Evolutionary conservation across 2,113 vertebrate genomes (phyloP), one percentile per base, ranked within the genome.

Genomic region (Forbesichthys agassizii): DNA sequence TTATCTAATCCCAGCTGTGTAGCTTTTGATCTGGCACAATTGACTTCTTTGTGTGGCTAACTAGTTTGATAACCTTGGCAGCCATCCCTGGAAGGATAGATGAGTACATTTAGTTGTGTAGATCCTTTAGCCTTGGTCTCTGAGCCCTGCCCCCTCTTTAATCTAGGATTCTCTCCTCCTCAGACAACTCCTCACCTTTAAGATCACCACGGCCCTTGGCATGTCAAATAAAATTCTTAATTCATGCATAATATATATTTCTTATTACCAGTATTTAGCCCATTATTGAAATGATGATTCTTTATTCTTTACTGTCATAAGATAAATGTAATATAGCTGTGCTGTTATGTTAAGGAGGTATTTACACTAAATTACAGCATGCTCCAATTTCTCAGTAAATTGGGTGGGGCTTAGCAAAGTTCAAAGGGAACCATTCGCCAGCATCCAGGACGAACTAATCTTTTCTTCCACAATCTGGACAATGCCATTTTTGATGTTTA

Each of bases 1-100:
- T 91, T 87, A 92, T 91, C 83, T 86, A 92, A 92, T 78, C 83
- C 79, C 87, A 82, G 49, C 81, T 69, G 84, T 88, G 85, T 79
- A 33, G 69, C 84, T 90, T 27, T 77, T 88, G 87, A 90, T 88
- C 72, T 74, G 78, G 80, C 51, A 88, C 85, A 88, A 87, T 86
- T 78, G 82, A 79, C 82, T 77, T 79, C 91, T 93, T 92, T 92
- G 90, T 94, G 84, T 75, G 49, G 51, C 67, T 74, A 79, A 83
- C 74, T 14, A 52, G 76, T 77, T 84, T 77, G 82, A 78, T 84
- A 78, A 78, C 75, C 59, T 71, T 77, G 75, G 70, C 75, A 62
- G 71, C 83, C 33, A 48, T 84, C 68, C 75, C 79, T 62, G 59
- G 60, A 53, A 48, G 65, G 75, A 75, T 66, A 75, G 76, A 81